Base-by-base conservation (phyloP, 2,113 vertebrate species). In the Budorcas taxicolor region DNA sequence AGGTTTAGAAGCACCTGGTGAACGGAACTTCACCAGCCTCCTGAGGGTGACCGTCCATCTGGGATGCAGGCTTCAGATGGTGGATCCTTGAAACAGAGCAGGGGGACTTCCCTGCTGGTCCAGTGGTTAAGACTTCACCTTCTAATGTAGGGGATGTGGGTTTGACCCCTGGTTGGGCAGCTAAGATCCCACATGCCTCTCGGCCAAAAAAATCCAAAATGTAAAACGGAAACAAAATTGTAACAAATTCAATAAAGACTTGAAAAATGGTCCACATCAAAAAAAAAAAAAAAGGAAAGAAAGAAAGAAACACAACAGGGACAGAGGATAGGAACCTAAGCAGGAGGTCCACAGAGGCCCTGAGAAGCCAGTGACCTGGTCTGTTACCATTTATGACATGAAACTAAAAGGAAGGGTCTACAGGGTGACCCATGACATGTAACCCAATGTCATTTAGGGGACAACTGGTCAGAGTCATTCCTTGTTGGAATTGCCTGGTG, bases 41-140 rank as follows among this genome's bases (percentile, higher is more conserved):
- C 74, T 9, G 36, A 47, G 31, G 7, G 31, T 76, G 87, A n/a
- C 62, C 0, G 0, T 15, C 84, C n/a, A 1, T 0, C 45, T 8
- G 29, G 58, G 36, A 55, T 62, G 17, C 67, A 5, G 67, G 52
- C 62, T 57, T 47, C 53, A 9, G 23, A 21, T 0, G 0, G 11
- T 0, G 43, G 31, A 29, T 17, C 52, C 23, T 3, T 25, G 25
- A 57, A 10, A 71, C 45, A 14, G 33, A 15, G 12, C 12, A 40
- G 17, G 67, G 67, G 36, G 36, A 76, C 71, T 23, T 40, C 71
- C 36, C 71, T 76, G 71, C 11, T 43, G 71, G 12, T 2, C 71
- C 71, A 7, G 36, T 3, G 5, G 36, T 43, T 14, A 25, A 76
- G 36, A 43, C 71, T 13, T 27, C 71, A 76, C 23, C 71, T 76